phyloP scores from a whole-genome alignment of 2,888 invertebrate genomes.

The Tineola bisselliella region DNA sequence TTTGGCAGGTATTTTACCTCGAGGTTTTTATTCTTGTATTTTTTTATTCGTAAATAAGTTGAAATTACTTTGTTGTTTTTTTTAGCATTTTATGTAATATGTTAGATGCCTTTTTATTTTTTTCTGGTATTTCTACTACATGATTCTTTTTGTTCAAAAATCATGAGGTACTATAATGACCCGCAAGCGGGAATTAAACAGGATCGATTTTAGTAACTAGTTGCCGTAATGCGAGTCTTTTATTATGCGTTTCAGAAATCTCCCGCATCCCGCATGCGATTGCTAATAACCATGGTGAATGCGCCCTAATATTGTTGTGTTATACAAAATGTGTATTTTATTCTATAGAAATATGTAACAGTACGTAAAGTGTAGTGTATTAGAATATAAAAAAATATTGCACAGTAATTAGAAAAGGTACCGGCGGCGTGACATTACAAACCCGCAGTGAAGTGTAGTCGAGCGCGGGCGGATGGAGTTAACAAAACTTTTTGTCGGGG shows the following conservation, averaged over 20 bases:
- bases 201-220: no score
- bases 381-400: background rate
- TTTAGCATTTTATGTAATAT: background rate
- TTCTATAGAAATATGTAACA: no score
- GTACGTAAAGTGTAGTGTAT: background rate
- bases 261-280: no score
- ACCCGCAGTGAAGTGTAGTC: background rate
- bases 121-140: no score
- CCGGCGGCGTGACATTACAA: conserved; percentile 3
- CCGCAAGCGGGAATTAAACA: no score
- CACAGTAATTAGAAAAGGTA: background rate
- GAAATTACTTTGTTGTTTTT: background rate
- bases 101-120: background rate
- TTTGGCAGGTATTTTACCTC: background rate
- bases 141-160: no score
- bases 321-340: no score
- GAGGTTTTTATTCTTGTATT: background rate
- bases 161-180: no score
- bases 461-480: background rate
- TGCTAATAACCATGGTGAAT: no score
- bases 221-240: no score
- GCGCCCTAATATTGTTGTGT: no score
- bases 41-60: background rate
- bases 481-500: conserved; percentile 6
- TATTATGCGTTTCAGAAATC: no score